A percentile compares a stretch with the other conserved stretches of the same genome.
phyloP scores from a whole-genome alignment of 2,797 vertebrate genomes.

The Yasuhikotakia modesta region DNA sequence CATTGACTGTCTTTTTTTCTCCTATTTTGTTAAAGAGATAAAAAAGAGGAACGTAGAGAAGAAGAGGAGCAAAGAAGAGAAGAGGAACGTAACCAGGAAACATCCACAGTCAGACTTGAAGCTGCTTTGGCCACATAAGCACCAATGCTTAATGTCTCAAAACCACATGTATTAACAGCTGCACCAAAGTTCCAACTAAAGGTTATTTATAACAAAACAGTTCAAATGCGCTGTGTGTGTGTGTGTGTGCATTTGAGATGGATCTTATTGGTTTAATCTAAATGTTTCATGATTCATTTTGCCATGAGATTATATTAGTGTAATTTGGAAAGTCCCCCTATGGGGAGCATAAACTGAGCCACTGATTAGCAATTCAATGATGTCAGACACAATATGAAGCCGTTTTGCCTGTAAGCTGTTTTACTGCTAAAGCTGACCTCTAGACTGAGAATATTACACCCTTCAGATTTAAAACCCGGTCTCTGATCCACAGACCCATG shows the following conservation, averaged over 20 bases:
- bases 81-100: not conserved
- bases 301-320: not conserved
- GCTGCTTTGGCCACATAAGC: too few relatives aligned
- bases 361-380: constrained; percentile 3
- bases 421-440: constrained; percentile 22
- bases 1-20: not conserved
- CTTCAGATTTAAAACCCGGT: constrained; percentile 44
- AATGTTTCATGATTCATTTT: not conserved
- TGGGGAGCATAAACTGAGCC: constrained; percentile 3
- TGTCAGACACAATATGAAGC: constrained; percentile 16
- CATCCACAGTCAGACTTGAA: too few relatives aligned
- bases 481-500: constrained; percentile 33
- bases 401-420: constrained; percentile 14
- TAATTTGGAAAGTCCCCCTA: constrained; percentile 10
- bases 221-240: too few relatives aligned
- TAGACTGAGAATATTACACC: constrained; percentile 38
- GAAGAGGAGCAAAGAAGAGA: too few relatives aligned
- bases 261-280: not conserved
- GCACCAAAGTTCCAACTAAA: not conserved
- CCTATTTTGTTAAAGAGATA: not conserved
- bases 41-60: too few relatives aligned
- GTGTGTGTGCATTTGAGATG: not conserved
- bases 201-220: too few relatives aligned
- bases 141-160: not conserved
- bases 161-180: not conserved